phyloP scores from a whole-genome alignment of 1,140 invertebrate genomes.

The Tenebrio molitor region DNA sequence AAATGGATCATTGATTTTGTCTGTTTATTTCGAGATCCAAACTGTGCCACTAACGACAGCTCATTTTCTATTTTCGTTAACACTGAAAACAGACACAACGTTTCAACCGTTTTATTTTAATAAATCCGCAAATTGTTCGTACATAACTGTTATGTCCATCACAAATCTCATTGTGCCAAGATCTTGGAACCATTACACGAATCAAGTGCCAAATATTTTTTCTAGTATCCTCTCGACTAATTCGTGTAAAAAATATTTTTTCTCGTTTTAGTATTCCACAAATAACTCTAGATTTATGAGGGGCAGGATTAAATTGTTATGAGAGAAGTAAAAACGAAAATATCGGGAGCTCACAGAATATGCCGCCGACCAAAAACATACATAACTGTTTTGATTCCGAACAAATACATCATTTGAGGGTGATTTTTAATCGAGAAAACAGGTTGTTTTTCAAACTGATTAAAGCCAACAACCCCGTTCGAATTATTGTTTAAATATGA shows the following conservation, averaged over 20 bases:
- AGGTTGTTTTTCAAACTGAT: no score
- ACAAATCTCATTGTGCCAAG: slow-evolving; percentile 18
- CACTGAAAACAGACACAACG: neutral
- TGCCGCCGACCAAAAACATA: neutral
- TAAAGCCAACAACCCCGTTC: no score
- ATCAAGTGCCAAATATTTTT: slow-evolving; percentile 20
- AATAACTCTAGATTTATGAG: slow-evolving; percentile 18
- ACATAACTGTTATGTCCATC: slow-evolving; percentile 14
- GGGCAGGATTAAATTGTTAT: slow-evolving; percentile 28
- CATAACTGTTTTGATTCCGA: no score
- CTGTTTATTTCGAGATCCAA: slow-evolving; percentile 2
- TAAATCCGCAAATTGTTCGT: slow-evolving; percentile 19
- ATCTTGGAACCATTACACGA: neutral
- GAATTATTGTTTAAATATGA: no score
- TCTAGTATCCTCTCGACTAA: slow-evolving; percentile 5
- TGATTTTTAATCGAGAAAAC: no score
- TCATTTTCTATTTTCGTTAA: slow-evolving; percentile 2
- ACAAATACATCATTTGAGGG: no score
- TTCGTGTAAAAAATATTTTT: slow-evolving; percentile 24
- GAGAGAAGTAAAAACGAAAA: slow-evolving; percentile 29
- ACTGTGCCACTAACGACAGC: slow-evolving; percentile 8
- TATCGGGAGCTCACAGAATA: slow-evolving; percentile 13
- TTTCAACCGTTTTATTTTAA: slow-evolving; percentile 11
- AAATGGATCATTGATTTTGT: neutral
- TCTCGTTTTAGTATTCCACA: slow-evolving; percentile 33